These are phyloP conservation scores for Arrhamphus sclerolepis DNA, from an alignment of 2,797 vertebrate species.

Conservation along the genomic window DNA sequence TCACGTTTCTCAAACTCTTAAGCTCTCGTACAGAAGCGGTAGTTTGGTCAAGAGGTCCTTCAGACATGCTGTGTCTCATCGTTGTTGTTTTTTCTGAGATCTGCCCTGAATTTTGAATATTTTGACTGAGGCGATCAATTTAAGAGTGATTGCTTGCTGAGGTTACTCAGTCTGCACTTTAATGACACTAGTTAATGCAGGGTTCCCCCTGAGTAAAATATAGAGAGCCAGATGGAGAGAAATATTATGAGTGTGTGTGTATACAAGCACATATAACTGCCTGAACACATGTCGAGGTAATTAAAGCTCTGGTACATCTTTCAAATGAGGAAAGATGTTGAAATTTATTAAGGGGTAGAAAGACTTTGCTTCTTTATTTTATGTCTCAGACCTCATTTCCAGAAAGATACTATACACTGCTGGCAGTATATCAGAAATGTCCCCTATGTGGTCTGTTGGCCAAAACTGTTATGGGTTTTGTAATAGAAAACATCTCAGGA, in stretches of 20 bases:
- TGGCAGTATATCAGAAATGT: constrained; percentile 19
- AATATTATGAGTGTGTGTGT: not conserved
- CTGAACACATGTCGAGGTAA: constrained; percentile 12
- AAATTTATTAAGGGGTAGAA: constrained; percentile 49
- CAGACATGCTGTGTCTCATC: constrained; percentile 6
- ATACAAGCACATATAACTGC: constrained; percentile 12
- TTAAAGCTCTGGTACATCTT: constrained; percentile 35
- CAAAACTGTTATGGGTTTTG: constrained; percentile 22
- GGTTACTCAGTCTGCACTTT: constrained; percentile 23
- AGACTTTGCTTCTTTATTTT: constrained; percentile 27
- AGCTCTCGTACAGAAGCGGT: not conserved
- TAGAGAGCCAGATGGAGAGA: constrained; percentile 11
- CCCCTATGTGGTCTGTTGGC: constrained; percentile 19
- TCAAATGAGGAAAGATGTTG: constrained; percentile 29
- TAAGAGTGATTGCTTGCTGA: no score
- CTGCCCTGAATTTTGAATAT: constrained; percentile 19
- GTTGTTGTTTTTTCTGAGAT: constrained; percentile 10
- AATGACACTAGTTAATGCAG: constrained; percentile 15
- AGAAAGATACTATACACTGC: constrained; percentile 17
- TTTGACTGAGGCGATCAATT: constrained; percentile 24
- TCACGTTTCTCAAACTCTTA: not conserved
- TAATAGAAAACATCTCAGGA: constrained; percentile 26
- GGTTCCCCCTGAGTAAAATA: not conserved
- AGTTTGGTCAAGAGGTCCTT: not conserved
- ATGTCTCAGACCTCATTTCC: constrained; percentile 13